Base-by-base conservation (phyloP, 2,888 invertebrate genomes). In the Suillia variegata region DNA sequence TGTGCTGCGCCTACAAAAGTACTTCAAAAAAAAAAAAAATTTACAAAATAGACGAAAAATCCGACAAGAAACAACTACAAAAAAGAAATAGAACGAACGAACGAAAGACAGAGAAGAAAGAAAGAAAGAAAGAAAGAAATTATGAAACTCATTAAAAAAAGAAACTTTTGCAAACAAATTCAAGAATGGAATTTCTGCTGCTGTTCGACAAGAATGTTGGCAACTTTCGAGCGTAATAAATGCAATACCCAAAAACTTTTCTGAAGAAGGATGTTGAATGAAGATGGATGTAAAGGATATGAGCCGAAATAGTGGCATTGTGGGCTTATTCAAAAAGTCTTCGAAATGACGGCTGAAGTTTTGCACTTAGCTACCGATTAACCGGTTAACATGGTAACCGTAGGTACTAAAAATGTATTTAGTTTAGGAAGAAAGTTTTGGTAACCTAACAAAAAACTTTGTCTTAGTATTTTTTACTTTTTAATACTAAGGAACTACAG, bases 121-220 rank as follows among this genome's bases (percentile, higher is more conserved):
- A n/a, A 12, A 4, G 48, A 48, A n/a, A 22, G 20, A 38, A 38
- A 45, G 5, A 20, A 18, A 5, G 66, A 70, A 70, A 73, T 74
- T 70, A 68, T 67, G 64, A 65, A 74, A 71, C 70, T 74, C 71
- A 71, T 71, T 71, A 71, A 73, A 74, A 74, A 71, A 71, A 73
- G 73, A 74, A 71, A 69, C 58, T 71, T 74, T 71, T 64, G 24
- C 66, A 62, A 69, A 68, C 64, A 65, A 65, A 62, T 59, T 59
- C 58, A 62, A 58, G 58, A 18, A 49, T 58, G 42, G 65, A 63
- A 69, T 67, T 59, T n/a, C n/a, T 58, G 54, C 45, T 47, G 42
- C n/a, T n/a, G n/a, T n/a, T n/a, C 53, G 45, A 38, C 33, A 54
- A 54, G 26, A 54, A 21, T 22, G 38, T 21, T 15, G 26, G 17